Evolutionary conservation across 2,113 vertebrate species (phyloP).

Genomic region (Tiliqua scincoides): DNA sequence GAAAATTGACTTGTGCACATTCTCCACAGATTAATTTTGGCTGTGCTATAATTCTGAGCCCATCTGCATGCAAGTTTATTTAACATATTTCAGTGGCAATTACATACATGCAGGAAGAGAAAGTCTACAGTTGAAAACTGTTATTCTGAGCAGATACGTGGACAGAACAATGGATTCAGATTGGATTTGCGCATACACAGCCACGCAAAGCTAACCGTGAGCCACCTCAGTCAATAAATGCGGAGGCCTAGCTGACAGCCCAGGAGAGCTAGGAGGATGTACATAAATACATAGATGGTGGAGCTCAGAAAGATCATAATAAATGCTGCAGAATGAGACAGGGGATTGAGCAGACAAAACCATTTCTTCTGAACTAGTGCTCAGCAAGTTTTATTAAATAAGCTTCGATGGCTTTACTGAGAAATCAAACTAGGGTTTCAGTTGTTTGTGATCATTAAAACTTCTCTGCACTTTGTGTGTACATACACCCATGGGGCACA

Average conservation of each 20-base stretch:
- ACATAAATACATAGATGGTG: background rate
- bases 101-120: background rate
- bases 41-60: background rate
- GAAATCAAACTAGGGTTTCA: constrained; percentile 38
- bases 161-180: background rate
- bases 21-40: background rate
- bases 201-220: background rate
- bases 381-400: constrained; percentile 48
- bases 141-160: background rate
- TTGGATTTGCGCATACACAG: background rate
- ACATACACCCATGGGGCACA: background rate
- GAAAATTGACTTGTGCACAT: background rate
- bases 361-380: constrained; percentile 36
- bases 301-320: constrained; percentile 9
- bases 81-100: background rate
- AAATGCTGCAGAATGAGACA: background rate
- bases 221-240: background rate
- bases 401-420: background rate
- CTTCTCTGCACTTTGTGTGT: background rate
- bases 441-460: constrained; percentile 24
- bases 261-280: background rate
- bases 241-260: background rate
- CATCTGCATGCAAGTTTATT: background rate
- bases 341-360: background rate
- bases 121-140: background rate